Evolutionary conservation across 2,888 invertebrate genomes (phyloP).

Genomic region (Lapara coniferarum): DNA sequence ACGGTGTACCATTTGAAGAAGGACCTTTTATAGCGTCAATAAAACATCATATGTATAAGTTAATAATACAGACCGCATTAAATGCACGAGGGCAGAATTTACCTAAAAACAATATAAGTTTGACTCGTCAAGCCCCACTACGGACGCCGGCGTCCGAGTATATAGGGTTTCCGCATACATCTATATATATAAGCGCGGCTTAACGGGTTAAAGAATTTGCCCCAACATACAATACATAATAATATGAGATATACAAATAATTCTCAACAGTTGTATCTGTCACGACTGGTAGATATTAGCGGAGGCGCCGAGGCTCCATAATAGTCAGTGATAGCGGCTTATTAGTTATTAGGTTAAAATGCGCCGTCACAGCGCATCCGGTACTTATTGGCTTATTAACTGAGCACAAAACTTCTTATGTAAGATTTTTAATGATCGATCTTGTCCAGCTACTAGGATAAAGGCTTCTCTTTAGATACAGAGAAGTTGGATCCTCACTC

Average conservation of each 20-base stretch:
- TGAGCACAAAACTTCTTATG: neutral
- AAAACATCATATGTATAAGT: no score
- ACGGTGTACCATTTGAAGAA: no score
- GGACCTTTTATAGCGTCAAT: no score
- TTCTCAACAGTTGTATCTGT: neutral
- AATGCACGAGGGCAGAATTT: no score
- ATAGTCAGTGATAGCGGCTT: conserved; percentile 10
- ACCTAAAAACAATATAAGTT: no score
- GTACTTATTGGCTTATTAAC: conserved; percentile 7
- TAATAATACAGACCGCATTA: no score
- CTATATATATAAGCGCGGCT: no score
- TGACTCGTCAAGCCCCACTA: no score
- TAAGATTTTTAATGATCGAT: neutral
- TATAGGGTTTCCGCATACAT: no score
- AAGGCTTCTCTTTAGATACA: neutral
- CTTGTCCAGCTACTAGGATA: neutral
- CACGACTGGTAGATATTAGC: conserved; percentile 13
- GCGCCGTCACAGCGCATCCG: conserved; percentile 11
- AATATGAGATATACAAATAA: neutral
- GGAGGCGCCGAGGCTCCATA: conserved; percentile 9
- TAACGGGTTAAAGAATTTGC: no score
- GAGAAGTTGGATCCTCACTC: no score
- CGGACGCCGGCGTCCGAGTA: no score
- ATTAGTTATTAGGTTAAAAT: conserved; percentile 22
- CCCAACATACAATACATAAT: neutral